Base-by-base conservation (phyloP, 1,140 invertebrate species). In the Aphelenchoides besseyi region DNA sequence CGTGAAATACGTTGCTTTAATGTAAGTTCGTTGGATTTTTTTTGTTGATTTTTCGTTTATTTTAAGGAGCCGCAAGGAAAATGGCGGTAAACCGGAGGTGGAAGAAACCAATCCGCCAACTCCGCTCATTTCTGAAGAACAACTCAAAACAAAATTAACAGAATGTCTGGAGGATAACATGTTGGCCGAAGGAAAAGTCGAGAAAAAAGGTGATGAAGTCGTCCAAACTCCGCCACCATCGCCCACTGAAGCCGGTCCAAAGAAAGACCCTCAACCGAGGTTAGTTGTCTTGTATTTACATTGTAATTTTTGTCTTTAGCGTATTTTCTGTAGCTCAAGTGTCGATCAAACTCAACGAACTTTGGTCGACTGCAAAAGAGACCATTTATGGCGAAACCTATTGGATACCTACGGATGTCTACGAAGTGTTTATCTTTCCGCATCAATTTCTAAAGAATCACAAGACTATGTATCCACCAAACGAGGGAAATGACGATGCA, bases 271-370 rank as follows among this genome's bases (percentile, higher is more conserved):
- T 2, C 67, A 68, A 29, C 66, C 66, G 30, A 63, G 66, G 66
- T 68, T 12, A 53, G 48, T 68, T 16, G 28, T 68, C 32, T 64
- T 59, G 5, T 59, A 5, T 8, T 5, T 26, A 41, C 32, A 63
- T 68, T 68, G 8, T 68, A 16, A 52, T 68, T 68, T 67, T 68
- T 67, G 18, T 9, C 30, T 68, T 53, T 66, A 72, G 70, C 18
- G 36, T 72, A n/a, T 72, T 72, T 29, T 72, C 70, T n/a, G 28
- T 72, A 18, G 70, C 70, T 3, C 70, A 70, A 63, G 70, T 72
- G 26, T 57, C 68, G 2, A 71, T 57, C 5, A 69, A 72, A 48
- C 29, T 72, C 26, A 71, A 66, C 16, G 69, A 72, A 29, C 55
- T 72, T 30, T 72, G 70, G 70, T 70, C 70, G 5, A 70, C 35